These are phyloP conservation scores for Cyphomyrus discorhynchus DNA, from an alignment of 2,113 vertebrate species.

Conservation along the genomic window DNA sequence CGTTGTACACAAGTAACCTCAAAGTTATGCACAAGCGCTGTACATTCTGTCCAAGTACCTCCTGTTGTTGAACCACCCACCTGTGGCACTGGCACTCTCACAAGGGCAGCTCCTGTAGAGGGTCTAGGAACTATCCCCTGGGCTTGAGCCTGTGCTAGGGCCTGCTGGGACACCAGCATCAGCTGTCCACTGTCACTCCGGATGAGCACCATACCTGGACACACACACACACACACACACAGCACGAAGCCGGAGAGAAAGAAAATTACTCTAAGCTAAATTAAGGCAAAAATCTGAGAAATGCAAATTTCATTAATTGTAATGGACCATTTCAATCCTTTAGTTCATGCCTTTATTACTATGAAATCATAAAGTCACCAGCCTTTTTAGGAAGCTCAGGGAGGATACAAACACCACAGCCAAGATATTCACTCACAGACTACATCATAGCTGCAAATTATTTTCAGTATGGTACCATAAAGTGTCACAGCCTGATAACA, in stretches of 20 bases:
- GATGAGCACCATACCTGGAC: constrained; percentile 74
- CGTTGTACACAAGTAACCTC: not conserved
- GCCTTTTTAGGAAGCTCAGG: not conserved
- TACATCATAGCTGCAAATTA: not conserved
- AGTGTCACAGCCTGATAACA: not conserved
- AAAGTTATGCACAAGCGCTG: not conserved
- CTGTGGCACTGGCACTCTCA: constrained; percentile 63
- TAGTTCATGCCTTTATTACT: not conserved
- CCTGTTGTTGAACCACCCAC: constrained; percentile 45
- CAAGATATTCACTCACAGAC: not conserved
- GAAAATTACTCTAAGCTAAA: not conserved
- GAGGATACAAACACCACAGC: not conserved
- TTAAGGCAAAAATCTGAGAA: not conserved
- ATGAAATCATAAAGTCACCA: not conserved
- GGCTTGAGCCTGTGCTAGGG: constrained; percentile 65
- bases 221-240: not conserved
- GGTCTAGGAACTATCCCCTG: constrained; percentile 45
- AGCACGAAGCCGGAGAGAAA: not conserved
- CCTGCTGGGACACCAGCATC: constrained; percentile 89
- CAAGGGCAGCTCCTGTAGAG: constrained; percentile 27
- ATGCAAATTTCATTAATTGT: not conserved
- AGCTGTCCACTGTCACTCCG: constrained; percentile 85
- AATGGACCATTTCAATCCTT: not conserved
- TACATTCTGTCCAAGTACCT: not conserved
- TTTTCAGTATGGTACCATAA: not conserved